Evolutionary conservation across 2,797 vertebrate genomes (phyloP), one percentile per base, ranked within the genome.

Genomic region (Apogon hyalosoma): DNA sequence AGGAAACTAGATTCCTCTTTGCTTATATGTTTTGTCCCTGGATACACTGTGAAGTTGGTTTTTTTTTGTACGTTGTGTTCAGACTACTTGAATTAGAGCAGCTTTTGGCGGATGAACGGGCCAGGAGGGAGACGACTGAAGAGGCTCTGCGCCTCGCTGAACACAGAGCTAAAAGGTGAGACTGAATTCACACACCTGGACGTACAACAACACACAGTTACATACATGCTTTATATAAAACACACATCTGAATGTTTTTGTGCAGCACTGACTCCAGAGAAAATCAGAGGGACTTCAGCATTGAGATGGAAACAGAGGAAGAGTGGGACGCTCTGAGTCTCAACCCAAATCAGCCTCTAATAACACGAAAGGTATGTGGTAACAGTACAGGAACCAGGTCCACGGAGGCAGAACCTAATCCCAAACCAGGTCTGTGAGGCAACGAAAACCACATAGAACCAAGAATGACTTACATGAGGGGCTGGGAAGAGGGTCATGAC

Each of bases 301-400:
- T 98, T 63, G 95, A 95, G 60, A 89, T 98, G 91, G 95, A 97
- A 5, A 55, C 90, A 0, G 96, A 97, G 1, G 96, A 96, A 2
- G 95, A 97, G 66, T 94, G 94, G 80, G 95, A 95, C 28, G 93
- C 95, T 24, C 88, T 96, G 21, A 95, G 95, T 52, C 93, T 97
- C 39, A 87, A 94, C 81, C 94, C 96, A 0, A 94, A 86, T 55
- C 94, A 96, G 69, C 95, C 95, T 0, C 76, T 96, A 0, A 42
- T 96, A 24, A 90, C 95, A 15, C 84, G 92, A 46, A 95, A 95
- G 94, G 96, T 97, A 73, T 71, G 79, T 31, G 0, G 18, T 1
- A 10, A 7, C 12, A 2, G 6, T 12, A 5, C 1, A 3, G 11
- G 3, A 16, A 2, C 19, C 19, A 21, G 19, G 19, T 21, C 19